These are phyloP conservation scores for Psittacula derbiana DNA, from an alignment of 2,797 vertebrate genomes.

Conservation along the genomic window DNA sequence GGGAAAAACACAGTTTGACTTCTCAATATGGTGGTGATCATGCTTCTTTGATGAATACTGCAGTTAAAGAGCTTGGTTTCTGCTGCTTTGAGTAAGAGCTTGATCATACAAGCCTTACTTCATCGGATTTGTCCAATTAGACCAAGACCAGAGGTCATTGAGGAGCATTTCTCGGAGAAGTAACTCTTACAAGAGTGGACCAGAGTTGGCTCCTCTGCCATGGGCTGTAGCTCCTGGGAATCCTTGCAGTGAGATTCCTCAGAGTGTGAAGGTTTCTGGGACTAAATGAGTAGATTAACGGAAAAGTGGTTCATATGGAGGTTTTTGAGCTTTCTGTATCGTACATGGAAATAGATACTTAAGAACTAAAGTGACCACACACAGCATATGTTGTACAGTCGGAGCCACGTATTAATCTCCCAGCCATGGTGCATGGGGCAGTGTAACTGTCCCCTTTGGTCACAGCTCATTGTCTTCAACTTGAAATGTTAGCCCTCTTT, in stretches of 20 bases:
- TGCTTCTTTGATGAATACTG: not conserved
- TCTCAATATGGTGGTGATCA: not conserved
- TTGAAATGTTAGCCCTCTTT: not conserved
- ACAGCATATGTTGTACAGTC: not conserved
- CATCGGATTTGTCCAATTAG: not conserved
- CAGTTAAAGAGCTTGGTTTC: not conserved
- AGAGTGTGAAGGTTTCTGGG: not conserved
- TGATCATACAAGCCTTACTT: not conserved
- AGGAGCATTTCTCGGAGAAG: not conserved
- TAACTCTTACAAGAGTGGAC: not conserved
- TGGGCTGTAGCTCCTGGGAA: rapidly evolving
- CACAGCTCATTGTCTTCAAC: not conserved
- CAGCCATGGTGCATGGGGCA: not conserved
- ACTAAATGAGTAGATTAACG: not conserved
- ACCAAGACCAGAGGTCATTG: not conserved
- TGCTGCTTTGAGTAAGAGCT: not conserved
- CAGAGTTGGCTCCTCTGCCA: not conserved
- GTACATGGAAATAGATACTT: not conserved
- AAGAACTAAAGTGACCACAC: not conserved
- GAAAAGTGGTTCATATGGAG: not conserved
- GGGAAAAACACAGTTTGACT: not conserved
- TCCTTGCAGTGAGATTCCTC: not conserved
- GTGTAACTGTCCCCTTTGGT: not conserved
- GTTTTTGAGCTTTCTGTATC: not conserved
- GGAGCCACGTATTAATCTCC: not conserved